Conservation (phyloP, 2,797 vertebrate genomes). For the Sibirionetta formosa region DNA sequence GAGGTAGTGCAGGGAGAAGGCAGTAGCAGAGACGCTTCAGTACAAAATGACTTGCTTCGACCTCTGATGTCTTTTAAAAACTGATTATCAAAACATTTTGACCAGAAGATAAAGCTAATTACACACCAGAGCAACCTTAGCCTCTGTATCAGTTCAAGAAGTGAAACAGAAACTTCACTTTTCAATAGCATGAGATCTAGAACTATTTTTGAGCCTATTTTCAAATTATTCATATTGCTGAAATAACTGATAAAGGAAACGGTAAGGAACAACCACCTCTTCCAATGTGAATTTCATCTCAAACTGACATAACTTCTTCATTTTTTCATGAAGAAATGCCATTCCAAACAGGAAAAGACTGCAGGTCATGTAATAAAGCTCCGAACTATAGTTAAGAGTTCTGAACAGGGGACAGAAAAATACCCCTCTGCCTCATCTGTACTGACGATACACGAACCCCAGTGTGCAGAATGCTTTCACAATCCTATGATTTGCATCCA, state of each 20-base stretch:
- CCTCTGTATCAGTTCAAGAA: neutral
- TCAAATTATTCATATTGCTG: neutral
- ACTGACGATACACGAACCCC: neutral
- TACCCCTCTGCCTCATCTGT: accelerated
- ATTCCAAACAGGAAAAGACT: neutral
- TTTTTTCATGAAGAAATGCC: neutral
- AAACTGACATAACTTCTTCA: neutral
- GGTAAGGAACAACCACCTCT: neutral
- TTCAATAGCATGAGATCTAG: neutral
- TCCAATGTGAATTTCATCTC: neutral
- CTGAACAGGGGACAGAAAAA: neutral
- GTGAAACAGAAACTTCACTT: neutral
- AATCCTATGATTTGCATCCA: neutral
- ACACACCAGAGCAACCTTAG: neutral
- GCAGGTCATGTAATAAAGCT: neutral
- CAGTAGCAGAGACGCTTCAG: neutral
- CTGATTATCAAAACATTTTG: neutral
- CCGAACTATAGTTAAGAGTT: neutral
- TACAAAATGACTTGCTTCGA: neutral
- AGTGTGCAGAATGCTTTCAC: neutral
- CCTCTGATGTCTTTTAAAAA: neutral
- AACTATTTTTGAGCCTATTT: neutral
- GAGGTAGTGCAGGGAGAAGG: neutral
- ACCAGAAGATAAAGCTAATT: neutral
- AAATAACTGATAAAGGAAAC: neutral